phyloP scores from a whole-genome alignment of 2,888 invertebrate genomes.

The Hydrotaea cyrtoneurina region DNA sequence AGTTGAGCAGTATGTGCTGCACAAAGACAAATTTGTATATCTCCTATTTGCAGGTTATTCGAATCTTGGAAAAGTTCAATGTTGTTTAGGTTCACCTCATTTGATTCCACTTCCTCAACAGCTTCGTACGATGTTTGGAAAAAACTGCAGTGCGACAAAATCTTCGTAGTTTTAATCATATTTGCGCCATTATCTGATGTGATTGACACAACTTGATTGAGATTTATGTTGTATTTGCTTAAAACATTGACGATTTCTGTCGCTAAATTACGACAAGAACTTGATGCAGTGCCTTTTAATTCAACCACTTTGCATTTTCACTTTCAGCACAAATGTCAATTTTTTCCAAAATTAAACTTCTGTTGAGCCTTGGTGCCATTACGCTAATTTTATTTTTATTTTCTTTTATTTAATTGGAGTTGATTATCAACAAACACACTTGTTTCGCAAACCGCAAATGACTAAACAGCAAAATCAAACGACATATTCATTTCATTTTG shows the following conservation, averaged over 20 bases:
- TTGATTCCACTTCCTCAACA: not conserved
- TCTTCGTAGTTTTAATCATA: not conserved
- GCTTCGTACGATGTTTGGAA: not conserved
- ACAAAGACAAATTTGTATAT: not conserved
- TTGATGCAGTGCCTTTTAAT: conserved; percentile 40
- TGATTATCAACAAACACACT: conserved; percentile 1
- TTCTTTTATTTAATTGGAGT: conserved; percentile 1
- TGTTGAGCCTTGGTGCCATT: conserved; percentile 1
- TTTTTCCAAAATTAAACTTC: not conserved
- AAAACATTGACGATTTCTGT: conserved; percentile 23
- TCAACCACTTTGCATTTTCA: conserved; percentile 16
- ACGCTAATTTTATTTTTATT: not conserved
- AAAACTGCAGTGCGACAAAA: not conserved
- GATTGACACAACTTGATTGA: conserved; percentile 34
- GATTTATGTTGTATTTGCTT: not conserved
- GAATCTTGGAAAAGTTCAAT: not conserved
- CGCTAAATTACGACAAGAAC: conserved; percentile 32
- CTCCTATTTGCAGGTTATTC: not conserved
- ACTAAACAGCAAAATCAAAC: not conserved
- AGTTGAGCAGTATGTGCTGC: not conserved
- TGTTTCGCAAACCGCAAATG: not conserved
- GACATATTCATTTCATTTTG: conserved; percentile 1
- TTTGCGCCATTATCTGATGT: conserved; percentile 41
- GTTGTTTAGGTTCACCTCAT: not conserved
- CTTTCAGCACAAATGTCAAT: not conserved